These are phyloP conservation scores for Hoplias malabaricus DNA, from an alignment of 2,113 vertebrate genomes.

Conservation along the genomic window DNA sequence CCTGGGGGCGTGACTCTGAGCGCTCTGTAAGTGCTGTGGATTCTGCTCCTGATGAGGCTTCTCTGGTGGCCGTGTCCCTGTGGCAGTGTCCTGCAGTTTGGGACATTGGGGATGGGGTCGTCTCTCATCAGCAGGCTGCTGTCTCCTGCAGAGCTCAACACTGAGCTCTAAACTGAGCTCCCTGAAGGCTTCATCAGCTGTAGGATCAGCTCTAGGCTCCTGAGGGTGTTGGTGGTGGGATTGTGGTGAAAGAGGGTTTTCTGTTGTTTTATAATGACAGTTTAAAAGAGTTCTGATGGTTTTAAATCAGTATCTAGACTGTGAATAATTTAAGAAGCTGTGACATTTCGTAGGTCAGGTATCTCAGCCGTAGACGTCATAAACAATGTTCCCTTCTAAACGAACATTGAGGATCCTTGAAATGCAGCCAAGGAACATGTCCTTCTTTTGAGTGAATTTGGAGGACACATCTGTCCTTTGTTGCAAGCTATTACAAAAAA, in stretches of 20 bases:
- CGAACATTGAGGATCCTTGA: too few relatives aligned
- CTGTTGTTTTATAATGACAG: slow-evolving; percentile 30
- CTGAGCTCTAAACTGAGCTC: not conserved
- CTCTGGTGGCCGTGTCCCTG: slow-evolving; percentile 41
- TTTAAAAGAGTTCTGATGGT: not conserved
- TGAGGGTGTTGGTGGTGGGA: not conserved
- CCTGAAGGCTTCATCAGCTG: slow-evolving; percentile 5
- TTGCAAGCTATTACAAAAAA: too few relatives aligned
- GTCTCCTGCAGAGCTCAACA: slow-evolving; percentile 2
- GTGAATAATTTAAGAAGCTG: too few relatives aligned
- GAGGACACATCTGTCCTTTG: too few relatives aligned
- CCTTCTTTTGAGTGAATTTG: too few relatives aligned
- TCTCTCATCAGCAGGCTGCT: slow-evolving; percentile 15
- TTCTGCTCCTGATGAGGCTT: slow-evolving; percentile 45
- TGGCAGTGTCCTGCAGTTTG: slow-evolving; percentile 32
- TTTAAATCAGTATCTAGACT: too few relatives aligned
- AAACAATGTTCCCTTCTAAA: too few relatives aligned
- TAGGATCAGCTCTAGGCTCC: slow-evolving; percentile 12
- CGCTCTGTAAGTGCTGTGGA: slow-evolving; percentile 45
- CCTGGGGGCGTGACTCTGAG: slow-evolving; percentile 37
- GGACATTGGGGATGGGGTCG: slow-evolving; percentile 12
- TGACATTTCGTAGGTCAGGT: too few relatives aligned
- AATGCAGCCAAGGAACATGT: too few relatives aligned
- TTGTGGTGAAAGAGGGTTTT: slow-evolving; percentile 13
- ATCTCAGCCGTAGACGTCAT: too few relatives aligned